Evolutionary conservation across 2,888 invertebrate species (phyloP).

Genomic region (Leucoma salicis): DNA sequence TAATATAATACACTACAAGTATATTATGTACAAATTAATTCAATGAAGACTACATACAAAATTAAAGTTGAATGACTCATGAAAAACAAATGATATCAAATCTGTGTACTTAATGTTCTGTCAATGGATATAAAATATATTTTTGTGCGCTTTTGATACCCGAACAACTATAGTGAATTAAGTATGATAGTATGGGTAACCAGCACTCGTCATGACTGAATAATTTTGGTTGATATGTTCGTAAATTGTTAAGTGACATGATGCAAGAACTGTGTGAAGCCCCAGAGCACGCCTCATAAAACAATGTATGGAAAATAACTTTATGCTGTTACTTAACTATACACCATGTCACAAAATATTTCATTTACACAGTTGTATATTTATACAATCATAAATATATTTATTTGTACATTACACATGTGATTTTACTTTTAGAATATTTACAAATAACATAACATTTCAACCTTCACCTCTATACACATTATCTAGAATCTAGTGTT

Average conservation of each 20-base stretch:
- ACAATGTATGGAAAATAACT: slow-evolving; percentile 64
- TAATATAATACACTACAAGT: slow-evolving; percentile 28
- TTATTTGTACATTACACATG: slow-evolving; percentile 76
- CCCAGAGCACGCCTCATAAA: slow-evolving; percentile 49
- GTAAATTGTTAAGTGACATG: slow-evolving; percentile 60
- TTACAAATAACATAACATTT: slow-evolving; percentile 72
- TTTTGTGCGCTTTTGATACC: slow-evolving; percentile 60
- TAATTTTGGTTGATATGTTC: slow-evolving; percentile 67
- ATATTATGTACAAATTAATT: slow-evolving; percentile 37
- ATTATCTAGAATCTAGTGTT: slow-evolving; percentile 48
- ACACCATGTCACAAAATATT: slow-evolving; percentile 80
- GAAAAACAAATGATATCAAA: slow-evolving; percentile 15
- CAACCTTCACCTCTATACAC: slow-evolving; percentile 64
- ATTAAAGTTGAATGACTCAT: slow-evolving; percentile 44
- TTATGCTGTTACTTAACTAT: slow-evolving; percentile 51
- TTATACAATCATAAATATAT: slow-evolving; percentile 70
- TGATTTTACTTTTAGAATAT: slow-evolving; percentile 65
- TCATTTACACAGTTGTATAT: slow-evolving; percentile 65
- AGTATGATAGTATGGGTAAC: slow-evolving; percentile 41
- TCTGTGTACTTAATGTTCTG: slow-evolving; percentile 19
- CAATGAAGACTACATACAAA: slow-evolving; percentile 32
- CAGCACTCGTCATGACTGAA: slow-evolving; percentile 38
- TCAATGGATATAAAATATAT: slow-evolving; percentile 30
- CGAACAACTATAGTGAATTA: slow-evolving; percentile 37
- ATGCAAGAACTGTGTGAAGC: slow-evolving; percentile 73